Evolutionary conservation across 2,113 vertebrate species (phyloP).

Genomic region (Petroica traversi): DNA sequence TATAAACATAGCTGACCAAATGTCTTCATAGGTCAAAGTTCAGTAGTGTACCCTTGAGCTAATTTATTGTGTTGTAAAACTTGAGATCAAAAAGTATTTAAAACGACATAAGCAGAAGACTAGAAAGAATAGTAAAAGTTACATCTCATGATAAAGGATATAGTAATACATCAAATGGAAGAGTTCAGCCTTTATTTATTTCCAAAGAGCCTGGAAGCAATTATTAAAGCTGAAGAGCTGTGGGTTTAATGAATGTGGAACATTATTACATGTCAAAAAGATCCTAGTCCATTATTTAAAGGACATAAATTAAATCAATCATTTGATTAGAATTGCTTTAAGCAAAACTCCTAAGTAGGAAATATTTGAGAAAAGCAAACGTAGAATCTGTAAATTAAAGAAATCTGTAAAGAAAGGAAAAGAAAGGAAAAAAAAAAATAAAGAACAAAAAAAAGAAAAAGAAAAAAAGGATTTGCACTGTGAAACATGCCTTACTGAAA

Average conservation of each 20-base stretch:
- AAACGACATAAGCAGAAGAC: not conserved
- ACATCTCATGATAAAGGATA: not conserved
- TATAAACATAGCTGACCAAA: not conserved
- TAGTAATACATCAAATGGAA: not conserved
- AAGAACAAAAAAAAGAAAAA: too few relatives aligned
- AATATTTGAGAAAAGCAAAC: not conserved
- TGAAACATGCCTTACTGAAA: conserved; percentile 13
- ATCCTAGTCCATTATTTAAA: conserved; percentile 12
- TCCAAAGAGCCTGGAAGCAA: conserved; percentile 7
- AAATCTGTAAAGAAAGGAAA: too few relatives aligned
- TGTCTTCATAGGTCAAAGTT: not conserved
- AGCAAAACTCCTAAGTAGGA: not conserved
- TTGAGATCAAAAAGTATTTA: not conserved
- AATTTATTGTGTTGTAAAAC: not conserved
- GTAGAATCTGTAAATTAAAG: not conserved
- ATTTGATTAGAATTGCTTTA: conserved; percentile 4
- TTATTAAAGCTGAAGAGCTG: not conserved
- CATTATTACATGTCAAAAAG: not conserved
- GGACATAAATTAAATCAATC: conserved; percentile 10
- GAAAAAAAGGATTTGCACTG: not conserved
- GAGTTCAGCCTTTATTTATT: not conserved
- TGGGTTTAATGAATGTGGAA: not conserved
- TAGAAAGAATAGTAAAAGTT: not conserved
- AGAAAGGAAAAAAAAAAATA: too few relatives aligned
- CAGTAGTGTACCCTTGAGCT: not conserved